These are phyloP conservation scores for Agrilus cyanescens DNA, from an alignment of 2,888 invertebrate species.

Conservation along the genomic window DNA sequence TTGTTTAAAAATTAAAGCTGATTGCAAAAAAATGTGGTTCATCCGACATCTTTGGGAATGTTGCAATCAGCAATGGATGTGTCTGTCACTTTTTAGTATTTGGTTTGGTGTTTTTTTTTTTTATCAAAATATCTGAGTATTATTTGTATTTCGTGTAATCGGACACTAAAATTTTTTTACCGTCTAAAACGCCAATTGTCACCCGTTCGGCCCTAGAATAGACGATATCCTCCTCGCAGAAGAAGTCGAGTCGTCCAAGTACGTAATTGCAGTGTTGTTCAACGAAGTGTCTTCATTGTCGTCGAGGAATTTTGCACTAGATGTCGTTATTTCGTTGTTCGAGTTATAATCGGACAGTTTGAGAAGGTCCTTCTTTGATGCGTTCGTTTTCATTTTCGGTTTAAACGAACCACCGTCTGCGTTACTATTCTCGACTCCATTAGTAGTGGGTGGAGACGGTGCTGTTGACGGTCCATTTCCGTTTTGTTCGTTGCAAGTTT, in stretches of 20 bases:
- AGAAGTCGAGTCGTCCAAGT: constrained; percentile 23
- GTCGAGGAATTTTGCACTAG: constrained; percentile 6
- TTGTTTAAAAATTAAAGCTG: no score
- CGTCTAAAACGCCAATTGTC: constrained; percentile 13
- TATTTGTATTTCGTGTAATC: no score
- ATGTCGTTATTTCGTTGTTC: constrained; percentile 9
- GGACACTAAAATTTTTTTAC: no score
- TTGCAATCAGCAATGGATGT: no score
- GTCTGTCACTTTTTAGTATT: no score
- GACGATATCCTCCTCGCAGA: constrained; percentile 24
- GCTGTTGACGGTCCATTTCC: constrained; percentile 12
- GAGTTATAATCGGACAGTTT: constrained; percentile 12
- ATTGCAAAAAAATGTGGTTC: no score
- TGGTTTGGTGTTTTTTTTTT: no score
- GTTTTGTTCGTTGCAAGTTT: background rate
- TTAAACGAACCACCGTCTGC: no score
- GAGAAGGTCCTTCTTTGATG: background rate
- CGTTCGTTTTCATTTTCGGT: background rate
- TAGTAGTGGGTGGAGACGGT: constrained; percentile 3
- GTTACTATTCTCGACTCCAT: no score
- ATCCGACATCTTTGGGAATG: no score
- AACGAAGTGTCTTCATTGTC: constrained; percentile 18
- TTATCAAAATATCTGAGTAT: no score
- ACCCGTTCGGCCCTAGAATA: constrained; percentile 31
- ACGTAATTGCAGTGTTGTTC: constrained; percentile 27